Evolutionary conservation across 2,888 invertebrate species (phyloP), one percentile per base, ranked within the genome.

Genomic region (Homarus gammarus): DNA sequence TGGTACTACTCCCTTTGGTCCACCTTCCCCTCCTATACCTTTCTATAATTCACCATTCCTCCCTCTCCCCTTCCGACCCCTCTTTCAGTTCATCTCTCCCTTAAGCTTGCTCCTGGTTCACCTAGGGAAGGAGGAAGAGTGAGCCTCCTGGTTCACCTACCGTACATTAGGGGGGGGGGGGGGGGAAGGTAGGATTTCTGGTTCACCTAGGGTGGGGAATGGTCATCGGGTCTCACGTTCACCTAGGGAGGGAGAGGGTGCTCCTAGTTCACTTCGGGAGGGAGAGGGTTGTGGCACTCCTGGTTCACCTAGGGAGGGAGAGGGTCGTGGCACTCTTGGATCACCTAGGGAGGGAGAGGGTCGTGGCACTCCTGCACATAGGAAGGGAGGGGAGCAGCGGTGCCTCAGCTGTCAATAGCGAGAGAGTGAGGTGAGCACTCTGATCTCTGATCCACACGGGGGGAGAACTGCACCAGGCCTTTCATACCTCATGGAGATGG

Each of bases 381-480:
- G 83, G 83, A 49, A n/a, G 70, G 83, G 72, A 68, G 83, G 64
- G 70, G 72, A 72, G 70, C 51, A n/a, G 15, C 49, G 49, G 70
- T 72, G 83, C 83, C 83, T 83, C 83, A 83, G 83, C 83, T 83
- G 83, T 83, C 83, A 83, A 83, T 83, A 83, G 83, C 70, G 64
- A 72, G 83, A 72, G 83, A 83, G 83, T 27, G 83, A 72, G 83
- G 83, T 49, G 83, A 72, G 51, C 72, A 51, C 83, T 83, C 72
- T 83, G 83, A 83, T 83, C 83, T 83, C 72, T 83, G 83, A 83
- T 70, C 83, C 72, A 51, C 36, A 44, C 51, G 72, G 72, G 83
- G 72, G 83, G 72, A 72, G 72, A 49, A 31, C 51, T 22, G 83
- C 72, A 72, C 83, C 83, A 33, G 72, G 49, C 83, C 83, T 83